A percentile compares a stretch with the other conserved stretches of the same genome.
Evolutionary conservation across 1,140 invertebrate species (phyloP).

Genomic region (Zaprionus africanus): DNA sequence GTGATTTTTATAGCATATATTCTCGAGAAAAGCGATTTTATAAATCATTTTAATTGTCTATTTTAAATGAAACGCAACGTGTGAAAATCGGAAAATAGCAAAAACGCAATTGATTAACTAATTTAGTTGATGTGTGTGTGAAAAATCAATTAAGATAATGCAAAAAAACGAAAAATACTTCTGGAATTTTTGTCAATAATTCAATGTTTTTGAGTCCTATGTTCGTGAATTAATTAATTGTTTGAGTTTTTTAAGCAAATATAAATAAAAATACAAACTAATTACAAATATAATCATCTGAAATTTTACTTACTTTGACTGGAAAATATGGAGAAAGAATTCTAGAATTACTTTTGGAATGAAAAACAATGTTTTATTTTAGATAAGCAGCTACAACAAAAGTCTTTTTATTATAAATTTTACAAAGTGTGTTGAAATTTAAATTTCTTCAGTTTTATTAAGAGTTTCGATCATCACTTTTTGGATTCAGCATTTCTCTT

Average conservation of each 20-base stretch:
- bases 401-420: neutral
- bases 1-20: conserved; percentile 71
- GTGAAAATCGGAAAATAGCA: conserved; percentile 37
- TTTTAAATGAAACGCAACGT: conserved; percentile 65
- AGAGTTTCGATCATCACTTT: neutral
- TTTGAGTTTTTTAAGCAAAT: conserved; percentile 79
- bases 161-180: conserved; percentile 50
- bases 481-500: neutral
- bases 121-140: conserved; percentile 76
- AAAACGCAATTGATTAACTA: conserved; percentile 51
- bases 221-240: conserved; percentile 71
- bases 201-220: conserved; percentile 75
- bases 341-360: neutral
- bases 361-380: neutral
- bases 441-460: neutral
- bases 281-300: conserved; percentile 64
- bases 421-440: conserved; percentile 1
- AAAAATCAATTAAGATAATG: conserved; percentile 8
- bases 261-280: conserved; percentile 80
- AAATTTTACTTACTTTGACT: conserved; percentile 26
- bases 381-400: neutral
- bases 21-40: conserved; percentile 69
- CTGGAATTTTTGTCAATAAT: conserved; percentile 79
- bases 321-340: neutral
- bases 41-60: conserved; percentile 83